A percentile compares a stretch with the other conserved stretches of the same genome.
Evolutionary conservation across 2,113 vertebrate genomes (phyloP).

Genomic region (Maccullochella peelii): DNA sequence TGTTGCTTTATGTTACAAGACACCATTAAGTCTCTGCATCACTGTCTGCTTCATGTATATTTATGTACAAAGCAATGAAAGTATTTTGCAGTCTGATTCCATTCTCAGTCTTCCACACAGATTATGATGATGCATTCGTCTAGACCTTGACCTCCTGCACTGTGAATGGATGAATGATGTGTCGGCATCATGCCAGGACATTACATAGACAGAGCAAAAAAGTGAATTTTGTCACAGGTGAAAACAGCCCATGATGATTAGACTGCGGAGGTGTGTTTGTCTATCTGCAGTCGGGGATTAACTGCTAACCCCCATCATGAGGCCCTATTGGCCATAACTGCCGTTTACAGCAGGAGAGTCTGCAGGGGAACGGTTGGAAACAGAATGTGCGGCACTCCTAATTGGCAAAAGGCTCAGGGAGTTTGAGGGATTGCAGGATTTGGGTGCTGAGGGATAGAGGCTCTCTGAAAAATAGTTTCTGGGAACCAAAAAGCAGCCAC

Average conservation of each 20-base stretch:
- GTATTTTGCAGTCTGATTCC: background rate
- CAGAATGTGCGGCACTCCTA: constrained; percentile 51
- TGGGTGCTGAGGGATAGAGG: constrained; percentile 22
- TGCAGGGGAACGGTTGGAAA: constrained; percentile 47
- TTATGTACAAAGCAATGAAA: background rate
- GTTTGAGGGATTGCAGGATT: constrained; percentile 49
- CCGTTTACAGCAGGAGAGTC: constrained; percentile 46
- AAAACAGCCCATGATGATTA: constrained; percentile 44
- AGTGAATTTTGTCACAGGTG: constrained; percentile 21
- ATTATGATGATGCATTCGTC: background rate
- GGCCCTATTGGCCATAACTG: constrained; percentile 51
- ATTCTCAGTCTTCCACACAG: background rate
- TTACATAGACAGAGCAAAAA: background rate
- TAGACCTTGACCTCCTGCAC: background rate
- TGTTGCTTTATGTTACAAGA: constrained; percentile 17
- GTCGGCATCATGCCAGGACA: background rate
- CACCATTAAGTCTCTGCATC: background rate
- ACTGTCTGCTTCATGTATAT: constrained; percentile 7
- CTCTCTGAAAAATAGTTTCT: constrained; percentile 27
- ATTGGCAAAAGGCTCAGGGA: constrained; percentile 62
- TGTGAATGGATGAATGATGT: background rate
- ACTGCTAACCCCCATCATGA: constrained; percentile 57
- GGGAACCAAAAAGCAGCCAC: constrained; percentile 27
- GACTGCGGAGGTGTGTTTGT: constrained; percentile 35
- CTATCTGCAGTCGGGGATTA: constrained; percentile 62